Conservation (phyloP, 2,888 invertebrate genomes). For the Cheiracanthium punctorium region DNA sequence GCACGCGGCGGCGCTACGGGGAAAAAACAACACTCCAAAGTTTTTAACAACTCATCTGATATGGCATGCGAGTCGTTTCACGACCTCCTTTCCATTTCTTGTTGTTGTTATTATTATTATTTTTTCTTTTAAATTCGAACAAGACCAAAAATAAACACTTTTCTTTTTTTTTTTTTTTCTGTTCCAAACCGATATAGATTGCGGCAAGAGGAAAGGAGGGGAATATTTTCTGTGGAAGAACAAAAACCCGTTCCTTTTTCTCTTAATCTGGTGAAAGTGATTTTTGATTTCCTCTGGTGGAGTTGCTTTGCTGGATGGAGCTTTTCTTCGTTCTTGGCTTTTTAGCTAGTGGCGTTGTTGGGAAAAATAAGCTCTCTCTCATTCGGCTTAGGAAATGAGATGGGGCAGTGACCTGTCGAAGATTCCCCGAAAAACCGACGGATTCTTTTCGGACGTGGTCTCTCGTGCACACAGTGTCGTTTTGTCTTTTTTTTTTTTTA, state of each 20-base stretch:
- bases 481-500: no score
- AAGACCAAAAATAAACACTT: conserved; percentile 14
- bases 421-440: background rate
- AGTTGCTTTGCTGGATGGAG: background rate
- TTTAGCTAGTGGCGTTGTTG: no score
- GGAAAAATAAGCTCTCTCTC: no score
- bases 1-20: background rate
- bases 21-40: background rate
- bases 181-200: conserved; percentile 1
- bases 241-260: background rate
- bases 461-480: no score
- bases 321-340: no score
- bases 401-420: background rate
- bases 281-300: background rate
- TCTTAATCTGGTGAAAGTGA: conserved; percentile 1
- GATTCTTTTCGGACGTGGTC: background rate
- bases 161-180: no score
- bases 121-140: no score
- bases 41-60: background rate
- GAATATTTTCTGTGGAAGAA: no score
- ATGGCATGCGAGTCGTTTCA: background rate
- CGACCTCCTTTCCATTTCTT: background rate
- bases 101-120: no score
- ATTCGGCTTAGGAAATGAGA: background rate
- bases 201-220: background rate